Conservation (phyloP, 1,140 invertebrate species). For the Caenorhabditis brenneri region DNA sequence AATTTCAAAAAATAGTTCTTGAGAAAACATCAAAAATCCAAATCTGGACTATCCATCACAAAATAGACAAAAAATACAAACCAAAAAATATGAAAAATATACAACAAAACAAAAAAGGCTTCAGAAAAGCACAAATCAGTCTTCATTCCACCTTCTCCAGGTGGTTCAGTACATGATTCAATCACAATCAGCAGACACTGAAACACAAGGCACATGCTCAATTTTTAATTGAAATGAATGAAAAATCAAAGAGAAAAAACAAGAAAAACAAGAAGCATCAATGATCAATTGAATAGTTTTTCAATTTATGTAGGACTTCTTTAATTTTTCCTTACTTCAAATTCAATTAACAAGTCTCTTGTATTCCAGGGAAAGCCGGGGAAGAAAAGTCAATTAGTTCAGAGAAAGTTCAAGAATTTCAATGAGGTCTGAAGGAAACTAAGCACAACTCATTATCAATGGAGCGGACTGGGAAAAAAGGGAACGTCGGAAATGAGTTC, state of each 20-base stretch:
- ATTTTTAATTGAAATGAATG: neutral
- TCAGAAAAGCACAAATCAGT: neutral
- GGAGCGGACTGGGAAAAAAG: neutral
- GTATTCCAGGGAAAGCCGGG: neutral
- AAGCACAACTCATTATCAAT: neutral
- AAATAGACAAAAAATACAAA: neutral
- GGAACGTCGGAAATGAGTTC: neutral
- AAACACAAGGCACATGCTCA: conserved; percentile 1
- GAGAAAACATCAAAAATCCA: no score
- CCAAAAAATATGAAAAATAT: neutral
- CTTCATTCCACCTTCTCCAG: neutral
- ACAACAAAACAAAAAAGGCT: neutral
- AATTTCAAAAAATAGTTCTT: no score
- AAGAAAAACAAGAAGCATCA: neutral
- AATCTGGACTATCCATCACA: no score
- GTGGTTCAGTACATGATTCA: neutral
- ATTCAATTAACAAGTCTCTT: conserved; percentile 9
- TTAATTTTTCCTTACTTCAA: neutral
- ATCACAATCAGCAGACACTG: neutral
- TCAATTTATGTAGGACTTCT: conserved; percentile 13
- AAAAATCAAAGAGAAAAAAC: neutral
- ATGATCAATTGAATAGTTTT: conserved; percentile 3
- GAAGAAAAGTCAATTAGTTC: neutral
- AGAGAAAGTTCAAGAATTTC: conserved; percentile 4
- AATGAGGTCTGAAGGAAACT: neutral